Percentiles rank a stretch among this genome's conserved stretches.
Conservation (phyloP, 2,113 vertebrate species). For the Sylvietta virens region DNA sequence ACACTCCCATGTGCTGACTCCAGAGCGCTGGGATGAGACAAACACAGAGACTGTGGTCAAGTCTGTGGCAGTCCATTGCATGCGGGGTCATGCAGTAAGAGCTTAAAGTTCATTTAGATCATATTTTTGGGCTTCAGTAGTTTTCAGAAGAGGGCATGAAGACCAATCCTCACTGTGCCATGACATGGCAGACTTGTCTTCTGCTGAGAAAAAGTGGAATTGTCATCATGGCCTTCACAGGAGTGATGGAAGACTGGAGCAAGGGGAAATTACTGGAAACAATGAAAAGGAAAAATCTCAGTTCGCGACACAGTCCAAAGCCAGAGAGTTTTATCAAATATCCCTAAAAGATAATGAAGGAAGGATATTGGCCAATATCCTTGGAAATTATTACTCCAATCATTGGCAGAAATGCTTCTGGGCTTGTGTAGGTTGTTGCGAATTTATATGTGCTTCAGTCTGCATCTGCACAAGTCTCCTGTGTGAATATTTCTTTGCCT, state of each 20-base stretch:
- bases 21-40: not conserved
- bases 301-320: not conserved
- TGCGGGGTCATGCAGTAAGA: not conserved
- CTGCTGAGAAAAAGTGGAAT: not conserved
- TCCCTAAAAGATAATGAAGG: not conserved
- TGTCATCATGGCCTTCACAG: not conserved
- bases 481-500: not conserved
- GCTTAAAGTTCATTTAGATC: not conserved
- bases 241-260: not conserved
- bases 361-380: not conserved
- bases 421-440: not conserved
- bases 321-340: not conserved
- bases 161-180: not conserved
- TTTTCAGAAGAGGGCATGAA: not conserved
- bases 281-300: not conserved
- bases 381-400: not conserved
- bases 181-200: not conserved
- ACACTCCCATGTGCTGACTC: accelerated
- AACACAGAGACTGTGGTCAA: not conserved
- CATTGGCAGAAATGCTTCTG: not conserved
- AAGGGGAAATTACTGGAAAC: not conserved
- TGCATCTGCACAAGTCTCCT: not conserved
- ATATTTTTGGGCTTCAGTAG: not conserved
- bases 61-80: not conserved
- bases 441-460: not conserved